Percentiles rank a stretch among this genome's conserved stretches.
phyloP scores from a whole-genome alignment of 2,113 vertebrate genomes.

The Tachysurus vachellii region DNA sequence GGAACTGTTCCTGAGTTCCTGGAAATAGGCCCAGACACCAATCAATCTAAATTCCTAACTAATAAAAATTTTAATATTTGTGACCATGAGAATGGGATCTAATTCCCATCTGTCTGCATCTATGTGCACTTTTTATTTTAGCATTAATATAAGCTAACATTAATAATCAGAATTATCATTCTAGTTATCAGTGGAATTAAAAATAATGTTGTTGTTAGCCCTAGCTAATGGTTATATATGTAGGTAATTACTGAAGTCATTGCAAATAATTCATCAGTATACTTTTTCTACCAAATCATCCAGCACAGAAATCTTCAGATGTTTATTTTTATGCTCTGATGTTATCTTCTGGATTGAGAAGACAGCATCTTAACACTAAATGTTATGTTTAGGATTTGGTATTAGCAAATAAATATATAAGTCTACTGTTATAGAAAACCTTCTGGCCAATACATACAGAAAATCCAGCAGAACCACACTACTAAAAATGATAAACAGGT shows the following conservation, averaged over 20 bases:
- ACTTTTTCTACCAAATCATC: neutral
- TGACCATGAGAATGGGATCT: neutral
- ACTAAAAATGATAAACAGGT: neutral
- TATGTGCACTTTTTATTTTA: neutral
- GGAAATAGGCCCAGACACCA: conserved; percentile 2
- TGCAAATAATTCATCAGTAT: neutral
- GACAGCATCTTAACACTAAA: neutral
- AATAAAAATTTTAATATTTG: neutral
- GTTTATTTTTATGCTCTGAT: neutral
- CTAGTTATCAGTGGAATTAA: neutral
- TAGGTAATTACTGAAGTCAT: neutral
- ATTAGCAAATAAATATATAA: neutral
- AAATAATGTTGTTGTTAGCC: neutral
- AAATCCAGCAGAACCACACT: neutral
- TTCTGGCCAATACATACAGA: neutral
- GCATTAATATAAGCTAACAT: neutral
- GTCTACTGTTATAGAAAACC: neutral
- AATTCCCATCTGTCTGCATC: neutral
- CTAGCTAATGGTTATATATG: neutral
- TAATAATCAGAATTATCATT: neutral
- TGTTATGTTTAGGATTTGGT: neutral
- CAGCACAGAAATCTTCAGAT: neutral
- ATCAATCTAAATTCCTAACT: neutral
- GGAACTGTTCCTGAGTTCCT: neutral
- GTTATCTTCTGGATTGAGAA: neutral